phyloP scores from a whole-genome alignment of 1,140 invertebrate genomes.

The Helicoverpa armigera region DNA sequence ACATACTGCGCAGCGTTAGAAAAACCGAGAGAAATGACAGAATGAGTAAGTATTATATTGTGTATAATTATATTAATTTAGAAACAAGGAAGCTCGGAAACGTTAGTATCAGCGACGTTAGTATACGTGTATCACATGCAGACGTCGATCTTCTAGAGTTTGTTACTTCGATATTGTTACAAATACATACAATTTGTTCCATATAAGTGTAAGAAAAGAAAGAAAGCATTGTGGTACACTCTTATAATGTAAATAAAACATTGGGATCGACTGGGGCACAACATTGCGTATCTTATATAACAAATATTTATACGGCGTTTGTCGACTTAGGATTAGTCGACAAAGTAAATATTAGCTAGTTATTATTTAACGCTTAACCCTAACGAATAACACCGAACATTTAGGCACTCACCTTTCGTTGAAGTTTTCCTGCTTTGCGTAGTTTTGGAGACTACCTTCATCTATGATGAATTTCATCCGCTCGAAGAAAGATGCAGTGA shows the following conservation, averaged over 20 bases:
- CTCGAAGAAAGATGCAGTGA: slow-evolving; percentile 99
- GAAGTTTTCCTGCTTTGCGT: slow-evolving; percentile 97
- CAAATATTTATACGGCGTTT: slow-evolving; percentile 66
- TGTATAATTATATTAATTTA: slow-evolving; percentile 69
- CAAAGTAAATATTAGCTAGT: slow-evolving; percentile 38
- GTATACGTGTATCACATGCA: slow-evolving; percentile 70
- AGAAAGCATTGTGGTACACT: slow-evolving; percentile 69
- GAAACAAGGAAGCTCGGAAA: slow-evolving; percentile 65
- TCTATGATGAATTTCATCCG: slow-evolving; percentile 99
- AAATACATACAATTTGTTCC: slow-evolving; percentile 33
- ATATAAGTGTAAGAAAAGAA: slow-evolving; percentile 49
- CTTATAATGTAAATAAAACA: slow-evolving; percentile 84
- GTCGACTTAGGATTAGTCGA: slow-evolving; percentile 28
- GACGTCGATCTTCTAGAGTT: slow-evolving; percentile 62
- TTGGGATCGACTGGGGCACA: slow-evolving; percentile 90
- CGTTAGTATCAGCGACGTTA: slow-evolving; percentile 60
- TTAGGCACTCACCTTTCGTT: slow-evolving; percentile 96
- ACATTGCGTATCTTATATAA: slow-evolving; percentile 90
- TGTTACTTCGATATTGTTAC: slow-evolving; percentile 28
- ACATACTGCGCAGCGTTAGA: slow-evolving; percentile 94
- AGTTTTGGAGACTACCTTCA: slow-evolving; percentile 98
- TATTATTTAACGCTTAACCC: slow-evolving; percentile 54
- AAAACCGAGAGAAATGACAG: slow-evolving; percentile 84
- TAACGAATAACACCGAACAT: slow-evolving; percentile 77
- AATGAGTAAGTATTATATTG: slow-evolving; percentile 76